A percentile compares a stretch with the other conserved stretches of the same genome.
phyloP scores from a whole-genome alignment of 2,888 invertebrate species.

The Nasonovia ribisnigri region DNA sequence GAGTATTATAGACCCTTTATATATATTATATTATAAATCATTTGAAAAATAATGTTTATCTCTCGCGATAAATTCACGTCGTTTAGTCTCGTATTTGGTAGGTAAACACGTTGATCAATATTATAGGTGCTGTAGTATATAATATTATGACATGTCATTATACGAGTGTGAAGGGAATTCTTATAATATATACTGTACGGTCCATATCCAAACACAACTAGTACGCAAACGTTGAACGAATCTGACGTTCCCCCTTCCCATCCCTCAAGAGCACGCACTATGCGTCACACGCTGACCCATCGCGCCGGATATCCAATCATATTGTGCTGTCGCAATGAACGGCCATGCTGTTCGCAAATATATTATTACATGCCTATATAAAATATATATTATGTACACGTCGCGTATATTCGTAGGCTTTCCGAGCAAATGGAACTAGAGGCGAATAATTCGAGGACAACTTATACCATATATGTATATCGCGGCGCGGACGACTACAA shows the following conservation, averaged over 20 bases:
- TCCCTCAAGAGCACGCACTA: not conserved
- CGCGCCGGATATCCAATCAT: not conserved
- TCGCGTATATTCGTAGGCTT: not conserved
- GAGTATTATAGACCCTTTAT: not conserved
- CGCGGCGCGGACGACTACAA: not conserved
- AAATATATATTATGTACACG: not conserved
- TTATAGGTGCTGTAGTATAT: not conserved
- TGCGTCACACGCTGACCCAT: not conserved
- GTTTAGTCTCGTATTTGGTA: not conserved
- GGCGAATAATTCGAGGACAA: conserved; percentile 20
- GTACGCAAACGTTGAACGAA: not conserved
- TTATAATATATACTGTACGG: not conserved
- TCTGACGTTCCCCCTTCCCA: not conserved
- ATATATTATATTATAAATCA: conserved; percentile 36
- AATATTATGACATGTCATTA: conserved; percentile 5
- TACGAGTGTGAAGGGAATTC: not conserved
- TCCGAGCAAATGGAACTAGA: not conserved
- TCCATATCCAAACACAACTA: not conserved
- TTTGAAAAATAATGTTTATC: conserved; percentile 21
- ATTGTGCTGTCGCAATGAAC: not conserved
- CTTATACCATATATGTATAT: not conserved
- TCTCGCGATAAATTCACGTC: not conserved
- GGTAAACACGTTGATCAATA: conserved; percentile 5
- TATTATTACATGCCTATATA: not conserved
- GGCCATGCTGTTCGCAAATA: not conserved